A percentile compares a stretch with the other conserved stretches of the same genome.
Evolutionary conservation across 2,113 vertebrate species (phyloP).

Genomic region (Carassius gibelio): DNA sequence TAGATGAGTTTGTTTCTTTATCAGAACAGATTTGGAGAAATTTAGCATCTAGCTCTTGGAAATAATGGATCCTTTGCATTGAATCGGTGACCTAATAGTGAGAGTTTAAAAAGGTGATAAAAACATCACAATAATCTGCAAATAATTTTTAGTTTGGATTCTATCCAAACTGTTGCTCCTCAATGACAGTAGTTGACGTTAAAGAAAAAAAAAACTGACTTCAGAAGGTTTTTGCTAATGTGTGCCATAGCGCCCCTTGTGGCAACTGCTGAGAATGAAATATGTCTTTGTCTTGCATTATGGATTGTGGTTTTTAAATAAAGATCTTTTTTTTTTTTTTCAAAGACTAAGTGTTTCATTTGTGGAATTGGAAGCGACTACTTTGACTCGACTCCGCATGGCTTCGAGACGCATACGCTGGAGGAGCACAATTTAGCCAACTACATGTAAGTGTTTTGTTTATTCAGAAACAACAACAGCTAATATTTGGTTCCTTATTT

Average conservation of each 20-base stretch:
- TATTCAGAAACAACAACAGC: not conserved
- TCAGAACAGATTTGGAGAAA: no score
- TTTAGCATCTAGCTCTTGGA: no score
- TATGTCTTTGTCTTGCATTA: not conserved
- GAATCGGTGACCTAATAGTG: no score
- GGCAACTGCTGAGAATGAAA: not conserved
- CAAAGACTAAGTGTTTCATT: conserved; percentile 92
- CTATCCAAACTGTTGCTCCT: not conserved
- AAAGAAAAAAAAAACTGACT: not conserved
- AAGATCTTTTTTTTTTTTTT: conserved; percentile 21
- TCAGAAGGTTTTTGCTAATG: not conserved
- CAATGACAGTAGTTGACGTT: not conserved
- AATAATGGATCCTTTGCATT: no score
- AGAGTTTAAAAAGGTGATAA: no score
- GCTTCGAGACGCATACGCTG: conserved; percentile 90
- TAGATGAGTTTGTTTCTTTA: no score
- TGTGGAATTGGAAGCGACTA: conserved; percentile 93
- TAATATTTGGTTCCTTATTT: not conserved
- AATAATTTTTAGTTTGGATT: no score
- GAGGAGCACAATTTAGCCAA: conserved; percentile 93
- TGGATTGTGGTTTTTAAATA: not conserved
- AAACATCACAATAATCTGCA: no score
- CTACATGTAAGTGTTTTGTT: conserved; percentile 74
- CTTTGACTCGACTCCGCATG: conserved; percentile 90
- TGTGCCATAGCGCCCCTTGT: not conserved